Percentiles rank a stretch among this genome's conserved stretches.
Evolutionary conservation across 2,888 invertebrate genomes (phyloP).

Genomic region (Drosophila tanythrix): DNA sequence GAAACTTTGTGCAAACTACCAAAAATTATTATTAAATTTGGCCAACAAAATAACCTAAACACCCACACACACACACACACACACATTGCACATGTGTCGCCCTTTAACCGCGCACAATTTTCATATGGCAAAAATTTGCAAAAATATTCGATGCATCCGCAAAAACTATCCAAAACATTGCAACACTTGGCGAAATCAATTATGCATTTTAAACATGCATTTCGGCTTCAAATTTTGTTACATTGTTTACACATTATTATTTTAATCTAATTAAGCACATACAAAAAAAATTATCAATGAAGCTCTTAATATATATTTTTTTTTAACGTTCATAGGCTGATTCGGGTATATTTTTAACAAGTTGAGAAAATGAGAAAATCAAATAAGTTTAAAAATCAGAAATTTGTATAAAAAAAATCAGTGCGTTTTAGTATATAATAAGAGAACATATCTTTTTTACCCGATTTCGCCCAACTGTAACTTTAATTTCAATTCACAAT

Average conservation of each 20-base stretch:
- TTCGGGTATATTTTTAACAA: too few relatives aligned
- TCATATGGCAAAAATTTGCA: slow-evolving; percentile 77
- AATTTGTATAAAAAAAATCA: not conserved
- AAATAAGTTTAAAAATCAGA: not conserved
- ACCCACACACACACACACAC: slow-evolving; percentile 20
- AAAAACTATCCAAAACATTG: slow-evolving; percentile 66
- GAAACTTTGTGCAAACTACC: slow-evolving; percentile 40
- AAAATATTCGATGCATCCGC: slow-evolving; percentile 65
- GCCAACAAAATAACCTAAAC: slow-evolving; percentile 18
- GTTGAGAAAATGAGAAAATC: not conserved
- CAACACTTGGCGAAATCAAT: slow-evolving; percentile 43
- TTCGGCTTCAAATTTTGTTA: not conserved
- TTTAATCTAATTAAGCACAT: not conserved
- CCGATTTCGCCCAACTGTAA: not conserved
- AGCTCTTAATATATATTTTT: too few relatives aligned
- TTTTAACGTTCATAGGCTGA: too few relatives aligned
- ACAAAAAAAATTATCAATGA: too few relatives aligned
- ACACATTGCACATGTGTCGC: slow-evolving; percentile 64
- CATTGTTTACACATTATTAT: not conserved
- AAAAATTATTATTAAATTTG: slow-evolving; percentile 74
- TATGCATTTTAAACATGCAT: not conserved
- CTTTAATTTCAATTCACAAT: not conserved
- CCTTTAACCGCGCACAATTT: slow-evolving; percentile 77
- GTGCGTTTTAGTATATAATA: not conserved
- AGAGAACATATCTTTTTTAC: not conserved